Evolutionary conservation across 1,140 invertebrate species (phyloP).

Genomic region (Caerostris darwini): DNA sequence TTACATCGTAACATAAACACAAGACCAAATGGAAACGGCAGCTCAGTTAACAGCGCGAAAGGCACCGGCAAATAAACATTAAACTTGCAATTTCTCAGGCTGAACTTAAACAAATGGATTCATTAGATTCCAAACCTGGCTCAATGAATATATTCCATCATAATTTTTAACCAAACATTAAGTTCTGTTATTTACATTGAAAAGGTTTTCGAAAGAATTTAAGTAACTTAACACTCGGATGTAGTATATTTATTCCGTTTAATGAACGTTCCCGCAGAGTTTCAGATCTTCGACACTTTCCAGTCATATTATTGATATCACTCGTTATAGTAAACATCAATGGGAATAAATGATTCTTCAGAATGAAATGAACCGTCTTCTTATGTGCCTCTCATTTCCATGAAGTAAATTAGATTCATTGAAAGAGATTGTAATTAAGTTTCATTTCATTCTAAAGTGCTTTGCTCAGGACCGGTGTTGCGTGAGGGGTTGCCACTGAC

Average conservation of each 20-base stretch:
- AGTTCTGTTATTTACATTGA: neutral
- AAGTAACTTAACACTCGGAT: neutral
- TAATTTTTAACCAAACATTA: constrained; percentile 37
- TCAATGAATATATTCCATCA: neutral
- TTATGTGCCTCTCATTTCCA: neutral
- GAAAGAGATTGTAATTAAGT: neutral
- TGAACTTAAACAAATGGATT: constrained; percentile 2
- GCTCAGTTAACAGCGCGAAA: neutral
- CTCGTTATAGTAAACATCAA: neutral
- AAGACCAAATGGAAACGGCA: no score
- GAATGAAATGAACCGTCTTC: neutral
- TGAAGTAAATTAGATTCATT: neutral
- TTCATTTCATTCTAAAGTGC: neutral
- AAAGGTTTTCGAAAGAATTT: neutral
- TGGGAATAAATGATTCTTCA: neutral
- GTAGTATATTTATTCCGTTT: no score
- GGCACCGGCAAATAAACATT: neutral
- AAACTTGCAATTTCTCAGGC: constrained; percentile 3
- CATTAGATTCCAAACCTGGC: neutral
- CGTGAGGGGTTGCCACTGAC: no score
- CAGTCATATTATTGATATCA: neutral
- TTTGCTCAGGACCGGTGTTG: neutral
- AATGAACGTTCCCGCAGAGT: neutral
- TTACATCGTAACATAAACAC: no score
- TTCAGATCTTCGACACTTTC: neutral